A percentile compares a stretch with the other conserved stretches of the same genome.
phyloP scores from a whole-genome alignment of 2,797 vertebrate genomes.

The Argya squamiceps region DNA sequence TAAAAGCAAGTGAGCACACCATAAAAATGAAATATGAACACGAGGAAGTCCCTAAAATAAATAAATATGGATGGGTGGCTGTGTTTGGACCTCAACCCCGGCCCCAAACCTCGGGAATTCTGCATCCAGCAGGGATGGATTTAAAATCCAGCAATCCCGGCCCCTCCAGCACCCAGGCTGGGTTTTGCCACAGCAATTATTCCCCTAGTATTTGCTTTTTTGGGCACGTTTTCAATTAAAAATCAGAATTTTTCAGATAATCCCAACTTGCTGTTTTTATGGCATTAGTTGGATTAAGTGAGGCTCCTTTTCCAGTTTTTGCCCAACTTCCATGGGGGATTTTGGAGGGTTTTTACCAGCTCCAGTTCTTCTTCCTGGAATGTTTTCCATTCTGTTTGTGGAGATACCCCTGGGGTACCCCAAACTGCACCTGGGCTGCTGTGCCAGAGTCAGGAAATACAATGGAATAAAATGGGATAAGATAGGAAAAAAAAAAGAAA shows the following conservation, averaged over 20 bases:
- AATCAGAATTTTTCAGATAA: neutral
- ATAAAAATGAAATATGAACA: neutral
- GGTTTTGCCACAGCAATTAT: rapidly evolving
- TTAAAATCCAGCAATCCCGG: rapidly evolving
- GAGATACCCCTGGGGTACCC: neutral
- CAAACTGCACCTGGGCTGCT: neutral
- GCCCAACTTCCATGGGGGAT: neutral
- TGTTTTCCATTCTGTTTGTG: rapidly evolving
- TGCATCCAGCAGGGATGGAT: neutral
- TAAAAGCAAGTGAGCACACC: neutral
- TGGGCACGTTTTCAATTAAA: neutral
- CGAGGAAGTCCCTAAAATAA: neutral
- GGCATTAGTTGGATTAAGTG: neutral
- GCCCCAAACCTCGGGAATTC: neutral
- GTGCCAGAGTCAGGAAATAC: neutral
- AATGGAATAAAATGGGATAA: neutral
- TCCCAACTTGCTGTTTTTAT: neutral
- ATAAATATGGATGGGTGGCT: rapidly evolving
- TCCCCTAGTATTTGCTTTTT: rapidly evolving
- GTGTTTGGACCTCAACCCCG: neutral
- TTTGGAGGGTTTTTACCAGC: neutral
- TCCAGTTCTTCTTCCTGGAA: neutral
- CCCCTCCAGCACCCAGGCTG: neutral
- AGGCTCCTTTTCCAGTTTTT: neutral
- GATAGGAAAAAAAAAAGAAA: no score